phyloP scores from a whole-genome alignment of 2,797 vertebrate genomes.

The Tolypeutes matacus region DNA sequence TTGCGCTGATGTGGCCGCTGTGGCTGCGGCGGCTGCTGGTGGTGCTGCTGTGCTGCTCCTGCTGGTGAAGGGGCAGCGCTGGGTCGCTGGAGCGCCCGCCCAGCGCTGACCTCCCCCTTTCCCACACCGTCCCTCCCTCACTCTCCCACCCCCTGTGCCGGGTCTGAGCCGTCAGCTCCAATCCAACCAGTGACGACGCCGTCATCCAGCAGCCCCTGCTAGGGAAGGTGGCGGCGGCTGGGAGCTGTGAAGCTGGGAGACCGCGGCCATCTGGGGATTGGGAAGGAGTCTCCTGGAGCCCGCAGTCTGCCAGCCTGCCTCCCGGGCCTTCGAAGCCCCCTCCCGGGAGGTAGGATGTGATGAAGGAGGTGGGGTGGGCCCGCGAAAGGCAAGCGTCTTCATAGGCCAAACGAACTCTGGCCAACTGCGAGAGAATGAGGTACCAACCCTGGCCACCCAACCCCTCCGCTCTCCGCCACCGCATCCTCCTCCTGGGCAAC shows the following conservation, averaged over 20 bases:
- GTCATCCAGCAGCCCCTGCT: conserved; percentile 59
- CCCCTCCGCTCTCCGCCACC: not conserved
- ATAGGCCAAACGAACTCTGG: not conserved
- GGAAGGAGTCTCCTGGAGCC: not conserved
- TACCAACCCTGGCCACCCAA: accelerated
- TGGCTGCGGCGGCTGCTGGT: not conserved
- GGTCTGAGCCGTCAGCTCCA: conserved; percentile 51
- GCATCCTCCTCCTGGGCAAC: not conserved
- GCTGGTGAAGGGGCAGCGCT: conserved; percentile 68
- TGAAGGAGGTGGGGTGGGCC: not conserved
- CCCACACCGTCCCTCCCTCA: conserved; percentile 46
- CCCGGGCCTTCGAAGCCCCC: not conserved
- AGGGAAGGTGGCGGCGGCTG: conserved; percentile 16
- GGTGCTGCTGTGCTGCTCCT: conserved; percentile 6
- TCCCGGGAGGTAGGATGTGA: not conserved
- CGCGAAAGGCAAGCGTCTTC: not conserved
- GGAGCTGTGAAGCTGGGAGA: conserved; percentile 49
- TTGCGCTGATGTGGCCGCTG: conserved; percentile 22
- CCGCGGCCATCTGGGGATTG: not conserved
- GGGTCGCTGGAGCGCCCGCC: conserved; percentile 64
- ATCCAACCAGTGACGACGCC: conserved; percentile 73
- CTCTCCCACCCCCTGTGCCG: conserved; percentile 63
- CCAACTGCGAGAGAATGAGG: not conserved
- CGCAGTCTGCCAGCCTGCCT: not conserved
- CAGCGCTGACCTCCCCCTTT: conserved; percentile 67